Evolutionary conservation across 2,113 vertebrate species (phyloP).

Genomic region (Chrysemys picta): DNA sequence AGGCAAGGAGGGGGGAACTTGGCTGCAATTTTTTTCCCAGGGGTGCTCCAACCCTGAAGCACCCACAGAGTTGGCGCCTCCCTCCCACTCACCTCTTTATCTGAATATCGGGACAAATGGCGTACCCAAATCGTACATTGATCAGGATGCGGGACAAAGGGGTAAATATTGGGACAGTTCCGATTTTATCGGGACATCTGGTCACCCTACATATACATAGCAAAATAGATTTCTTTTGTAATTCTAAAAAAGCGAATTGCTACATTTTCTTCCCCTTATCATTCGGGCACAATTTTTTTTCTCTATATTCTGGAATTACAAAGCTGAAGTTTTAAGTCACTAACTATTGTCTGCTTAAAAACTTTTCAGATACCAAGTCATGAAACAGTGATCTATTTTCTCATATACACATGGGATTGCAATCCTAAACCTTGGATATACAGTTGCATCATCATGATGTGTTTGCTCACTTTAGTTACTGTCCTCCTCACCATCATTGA

Average conservation of each 20-base stretch:
- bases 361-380: neutral
- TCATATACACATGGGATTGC: neutral
- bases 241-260: neutral
- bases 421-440: neutral
- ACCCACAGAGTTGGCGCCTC: too few species aligned
- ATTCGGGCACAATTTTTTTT: neutral
- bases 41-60: too few species aligned
- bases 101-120: too few species aligned
- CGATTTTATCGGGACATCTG: too few species aligned
- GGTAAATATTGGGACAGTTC: too few species aligned
- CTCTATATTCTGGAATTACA: neutral
- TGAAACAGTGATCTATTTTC: neutral
- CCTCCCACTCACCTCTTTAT: too few species aligned
- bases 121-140: too few species aligned
- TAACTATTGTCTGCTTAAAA: constrained; percentile 7
- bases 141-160: too few species aligned
- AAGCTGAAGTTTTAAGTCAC: neutral
- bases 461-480: neutral
- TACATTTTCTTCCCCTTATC: neutral
- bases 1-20: too few species aligned
- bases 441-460: neutral
- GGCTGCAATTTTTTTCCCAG: too few species aligned
- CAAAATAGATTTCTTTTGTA: neutral
- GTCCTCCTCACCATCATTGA: neutral
- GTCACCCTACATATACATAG: too few species aligned